phyloP scores from a whole-genome alignment of 2,113 vertebrate species.

The Eublepharis macularius region DNA sequence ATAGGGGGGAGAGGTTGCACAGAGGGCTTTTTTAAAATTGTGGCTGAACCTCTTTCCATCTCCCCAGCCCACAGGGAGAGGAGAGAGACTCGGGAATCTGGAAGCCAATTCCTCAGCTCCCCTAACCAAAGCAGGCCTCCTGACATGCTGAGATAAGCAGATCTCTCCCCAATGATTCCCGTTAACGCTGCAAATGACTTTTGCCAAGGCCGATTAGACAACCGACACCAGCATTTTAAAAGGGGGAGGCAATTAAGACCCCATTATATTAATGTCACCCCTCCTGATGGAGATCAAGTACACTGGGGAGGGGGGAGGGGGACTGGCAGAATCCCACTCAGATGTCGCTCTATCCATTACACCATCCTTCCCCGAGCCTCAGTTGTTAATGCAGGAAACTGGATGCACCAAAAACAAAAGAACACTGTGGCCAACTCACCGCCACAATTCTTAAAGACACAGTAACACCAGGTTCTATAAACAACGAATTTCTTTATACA shows the following conservation, averaged over 20 bases:
- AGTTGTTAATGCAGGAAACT: too few relatives aligned
- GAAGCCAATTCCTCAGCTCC: constrained; percentile 68
- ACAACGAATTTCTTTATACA: too few relatives aligned
- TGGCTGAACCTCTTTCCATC: not conserved
- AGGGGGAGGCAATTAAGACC: constrained; percentile 37
- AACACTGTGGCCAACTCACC: too few relatives aligned
- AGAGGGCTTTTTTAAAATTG: not conserved
- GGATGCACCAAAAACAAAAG: too few relatives aligned
- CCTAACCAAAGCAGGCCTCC: constrained; percentile 54
- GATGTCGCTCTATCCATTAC: too few relatives aligned
- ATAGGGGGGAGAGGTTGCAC: too few relatives aligned
- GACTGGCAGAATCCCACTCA: fast-evolving
- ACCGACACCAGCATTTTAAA: constrained; percentile 28
- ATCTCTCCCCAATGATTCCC: constrained; percentile 64
- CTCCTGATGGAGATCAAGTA: constrained; percentile 13
- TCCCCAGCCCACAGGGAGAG: not conserved
- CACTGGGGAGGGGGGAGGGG: not conserved
- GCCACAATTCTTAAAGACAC: too few relatives aligned
- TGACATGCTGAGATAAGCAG: constrained; percentile 61
- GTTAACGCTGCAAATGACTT: constrained; percentile 71
- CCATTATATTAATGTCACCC: constrained; percentile 8
- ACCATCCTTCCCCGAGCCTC: too few relatives aligned
- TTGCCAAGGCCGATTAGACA: constrained; percentile 58
- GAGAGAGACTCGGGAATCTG: constrained; percentile 26
- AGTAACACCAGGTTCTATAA: too few relatives aligned